A percentile compares a stretch with the other conserved stretches of the same genome.
phyloP scores from a whole-genome alignment of 1,140 invertebrate species.

The Nasonia vitripennis region DNA sequence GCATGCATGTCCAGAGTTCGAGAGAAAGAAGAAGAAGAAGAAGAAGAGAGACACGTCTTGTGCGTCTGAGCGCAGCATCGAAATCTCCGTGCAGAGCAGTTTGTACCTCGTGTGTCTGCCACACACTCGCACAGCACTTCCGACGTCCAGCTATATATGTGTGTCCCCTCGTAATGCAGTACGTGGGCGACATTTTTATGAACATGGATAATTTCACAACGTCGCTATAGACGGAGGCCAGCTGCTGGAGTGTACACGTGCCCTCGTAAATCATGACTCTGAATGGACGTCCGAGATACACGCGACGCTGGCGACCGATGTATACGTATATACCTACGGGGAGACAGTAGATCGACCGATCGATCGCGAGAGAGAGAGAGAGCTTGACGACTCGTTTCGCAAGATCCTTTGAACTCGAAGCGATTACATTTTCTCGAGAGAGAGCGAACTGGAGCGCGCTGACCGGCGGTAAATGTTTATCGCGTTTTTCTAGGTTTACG shows the following conservation, averaged over 20 bases:
- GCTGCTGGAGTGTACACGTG: neutral
- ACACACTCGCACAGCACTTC: neutral
- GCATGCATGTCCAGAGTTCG: too few species aligned
- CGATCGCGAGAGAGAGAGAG: neutral
- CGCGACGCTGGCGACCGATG: neutral
- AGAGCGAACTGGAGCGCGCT: too few species aligned
- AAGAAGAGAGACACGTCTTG: neutral
- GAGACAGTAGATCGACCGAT: neutral
- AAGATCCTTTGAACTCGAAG: too few species aligned
- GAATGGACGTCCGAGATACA: neutral
- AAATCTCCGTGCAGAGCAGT: neutral
- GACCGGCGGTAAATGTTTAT: neutral
- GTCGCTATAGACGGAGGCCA: too few species aligned
- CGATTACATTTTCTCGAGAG: too few species aligned
- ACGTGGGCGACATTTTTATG: too few species aligned
- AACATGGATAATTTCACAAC: neutral
- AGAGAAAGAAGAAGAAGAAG: neutral
- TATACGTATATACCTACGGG: neutral
- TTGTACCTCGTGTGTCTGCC: too few species aligned
- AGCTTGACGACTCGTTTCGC: too few species aligned
- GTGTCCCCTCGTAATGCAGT: neutral
- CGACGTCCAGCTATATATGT: neutral
- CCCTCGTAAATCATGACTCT: neutral
- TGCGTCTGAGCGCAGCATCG: neutral
- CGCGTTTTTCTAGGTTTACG: neutral